Evolutionary conservation across 2,888 invertebrate species (phyloP), one percentile per base, ranked within the genome.

Genomic region (Diplazon laetatorius): DNA sequence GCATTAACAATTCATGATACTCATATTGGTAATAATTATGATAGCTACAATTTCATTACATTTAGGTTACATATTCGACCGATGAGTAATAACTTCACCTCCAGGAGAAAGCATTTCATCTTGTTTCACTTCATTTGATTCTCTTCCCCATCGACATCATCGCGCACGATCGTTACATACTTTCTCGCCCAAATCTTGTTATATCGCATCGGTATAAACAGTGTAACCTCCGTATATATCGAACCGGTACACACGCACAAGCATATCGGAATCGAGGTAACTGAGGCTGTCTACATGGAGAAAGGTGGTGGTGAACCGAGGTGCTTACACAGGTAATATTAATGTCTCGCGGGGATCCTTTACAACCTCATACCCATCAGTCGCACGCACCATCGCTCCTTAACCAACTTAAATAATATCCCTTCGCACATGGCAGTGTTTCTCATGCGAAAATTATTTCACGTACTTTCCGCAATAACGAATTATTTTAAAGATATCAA

Each of bases 321-420:
- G 70, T 84, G 84, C 86, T 86, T 85, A 84, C 84, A 82, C 85
- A 83, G 84, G 82, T 86, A 86, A 87, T 88, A 87, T 88, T 88
- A 85, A 88, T 88, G 87, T 88, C 87, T 86, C 84, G 84, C 82
- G 85, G 85, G 87, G 86, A 87, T 88, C 86, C 84, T 86, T 87
- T 86, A 87, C 86, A 88, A 85, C 85, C 87, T 87, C 84, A 85
- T 87, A 85, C 83, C 85, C 85, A 87, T 88, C 87, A 87, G 86
- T 88, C 87, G 85, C 86, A 87, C 85, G 86, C 83, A 87, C 86
- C 84, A 83, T 86, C 86, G 86, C 86, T 85, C 84, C 85, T 84
- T 87, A 85, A 87, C 85, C 86, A 87, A 88, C 84, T 88, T 87
- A 87, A 88, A 88, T 87, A 85, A 88, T 88, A 87, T 84, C 84